These are phyloP conservation scores for Bettongia penicillata DNA, from an alignment of 2,113 vertebrate genomes.

Conservation along the genomic window DNA sequence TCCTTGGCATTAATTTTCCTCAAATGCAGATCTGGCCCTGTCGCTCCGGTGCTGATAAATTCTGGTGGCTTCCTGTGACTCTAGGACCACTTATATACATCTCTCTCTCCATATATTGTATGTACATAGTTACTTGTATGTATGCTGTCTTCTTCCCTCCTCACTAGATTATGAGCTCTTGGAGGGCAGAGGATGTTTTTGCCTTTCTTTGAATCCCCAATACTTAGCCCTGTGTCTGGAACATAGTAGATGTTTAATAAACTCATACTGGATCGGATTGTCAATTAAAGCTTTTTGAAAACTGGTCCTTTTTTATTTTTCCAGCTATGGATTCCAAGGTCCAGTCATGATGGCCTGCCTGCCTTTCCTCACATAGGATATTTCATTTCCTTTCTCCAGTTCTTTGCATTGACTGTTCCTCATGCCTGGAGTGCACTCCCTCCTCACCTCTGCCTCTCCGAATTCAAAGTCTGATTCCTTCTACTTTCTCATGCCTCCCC, in stretches of 20 bases:
- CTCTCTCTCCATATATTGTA: neutral
- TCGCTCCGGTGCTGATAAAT: neutral
- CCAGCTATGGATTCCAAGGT: neutral
- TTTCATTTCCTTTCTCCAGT: neutral
- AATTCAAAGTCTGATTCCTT: neutral
- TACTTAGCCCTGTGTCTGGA: neutral
- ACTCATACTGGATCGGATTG: neutral
- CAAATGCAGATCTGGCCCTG: neutral
- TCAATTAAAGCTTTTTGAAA: neutral
- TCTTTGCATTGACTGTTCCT: neutral
- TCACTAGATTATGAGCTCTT: neutral
- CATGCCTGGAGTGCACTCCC: neutral
- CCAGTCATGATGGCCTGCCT: neutral
- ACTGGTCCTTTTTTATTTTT: neutral
- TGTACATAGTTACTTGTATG: neutral
- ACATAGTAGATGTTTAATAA: neutral
- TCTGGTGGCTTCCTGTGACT: neutral
- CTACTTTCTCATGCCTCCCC: neutral
- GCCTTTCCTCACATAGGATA: neutral
- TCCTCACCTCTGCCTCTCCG: neutral
- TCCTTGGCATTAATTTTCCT: neutral
- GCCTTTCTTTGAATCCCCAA: neutral
- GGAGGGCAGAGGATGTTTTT: neutral
- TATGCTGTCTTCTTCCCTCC: neutral
- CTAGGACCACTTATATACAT: neutral